A percentile compares a stretch with the other conserved stretches of the same genome.
Conservation (phyloP, 2,888 invertebrate genomes). For the Apamea crenata region DNA sequence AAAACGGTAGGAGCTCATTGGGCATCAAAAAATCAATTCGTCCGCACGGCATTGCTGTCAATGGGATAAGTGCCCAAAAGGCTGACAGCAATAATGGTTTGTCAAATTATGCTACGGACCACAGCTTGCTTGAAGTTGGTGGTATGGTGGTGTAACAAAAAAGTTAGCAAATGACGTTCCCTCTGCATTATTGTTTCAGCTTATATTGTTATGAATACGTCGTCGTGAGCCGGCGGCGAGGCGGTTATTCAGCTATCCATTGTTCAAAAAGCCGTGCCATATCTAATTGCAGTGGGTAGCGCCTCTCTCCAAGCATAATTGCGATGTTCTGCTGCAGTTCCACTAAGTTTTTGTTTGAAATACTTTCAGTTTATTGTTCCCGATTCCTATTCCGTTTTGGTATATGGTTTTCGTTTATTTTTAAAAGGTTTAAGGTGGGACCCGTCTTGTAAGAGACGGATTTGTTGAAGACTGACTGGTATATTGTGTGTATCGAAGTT, state of each 20-base stretch:
- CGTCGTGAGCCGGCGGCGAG: constrained; percentile 58
- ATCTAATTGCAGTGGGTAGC: constrained; percentile 74
- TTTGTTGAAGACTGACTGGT: neutral
- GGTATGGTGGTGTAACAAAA: constrained; percentile 39
- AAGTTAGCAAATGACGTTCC: constrained; percentile 55
- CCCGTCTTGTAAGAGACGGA: neutral
- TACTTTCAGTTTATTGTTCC: constrained; percentile 44
- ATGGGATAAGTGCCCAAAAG: too few relatives aligned
- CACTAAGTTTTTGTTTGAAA: constrained; percentile 67
- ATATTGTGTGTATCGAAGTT: neutral
- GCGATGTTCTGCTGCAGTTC: constrained; percentile 71
- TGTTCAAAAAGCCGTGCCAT: constrained; percentile 72
- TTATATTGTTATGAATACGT: constrained; percentile 66
- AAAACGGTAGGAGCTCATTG: too few relatives aligned
- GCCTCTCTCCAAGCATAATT: constrained; percentile 71
- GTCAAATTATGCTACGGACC: neutral
- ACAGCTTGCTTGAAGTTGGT: constrained; percentile 19
- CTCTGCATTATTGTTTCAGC: constrained; percentile 62
- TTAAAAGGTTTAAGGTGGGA: neutral
- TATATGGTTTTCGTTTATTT: neutral
- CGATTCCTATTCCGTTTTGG: constrained; percentile 19
- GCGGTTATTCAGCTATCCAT: constrained; percentile 68
- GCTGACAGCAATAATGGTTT: neutral
- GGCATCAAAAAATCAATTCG: too few relatives aligned
- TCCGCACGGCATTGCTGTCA: too few relatives aligned